These are phyloP conservation scores for Pyrrhia umbra DNA, from an alignment of 2,888 invertebrate genomes.

Conservation along the genomic window DNA sequence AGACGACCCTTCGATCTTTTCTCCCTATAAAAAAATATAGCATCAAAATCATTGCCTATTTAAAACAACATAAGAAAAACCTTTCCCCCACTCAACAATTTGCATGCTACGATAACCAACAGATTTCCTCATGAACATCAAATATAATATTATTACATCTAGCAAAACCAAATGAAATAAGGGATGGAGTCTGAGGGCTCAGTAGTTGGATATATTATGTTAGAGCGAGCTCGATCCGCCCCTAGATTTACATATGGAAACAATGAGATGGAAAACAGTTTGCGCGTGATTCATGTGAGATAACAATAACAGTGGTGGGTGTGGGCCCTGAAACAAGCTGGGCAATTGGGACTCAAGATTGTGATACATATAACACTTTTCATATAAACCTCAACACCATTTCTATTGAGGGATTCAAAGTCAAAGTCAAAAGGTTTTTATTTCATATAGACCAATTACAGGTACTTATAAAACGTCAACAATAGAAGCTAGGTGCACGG, in stretches of 20 bases:
- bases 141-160: constrained; percentile 51
- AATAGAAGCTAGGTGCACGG: too few species aligned
- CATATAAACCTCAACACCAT: not conserved
- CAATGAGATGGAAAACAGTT: constrained; percentile 64
- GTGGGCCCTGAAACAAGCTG: constrained; percentile 1
- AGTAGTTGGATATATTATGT: constrained; percentile 51
- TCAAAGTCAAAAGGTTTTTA: not conserved
- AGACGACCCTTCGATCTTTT: not conserved
- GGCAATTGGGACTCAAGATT: constrained; percentile 23
- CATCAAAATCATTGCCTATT: constrained; percentile 9
- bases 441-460: too few species aligned
- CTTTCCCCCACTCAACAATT: constrained; percentile 43
- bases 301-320: constrained; percentile 44
- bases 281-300: constrained; percentile 62
- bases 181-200: constrained; percentile 37
- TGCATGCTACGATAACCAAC: constrained; percentile 39
- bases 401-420: not conserved
- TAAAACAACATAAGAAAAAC: constrained; percentile 16
- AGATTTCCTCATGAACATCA: constrained; percentile 49
- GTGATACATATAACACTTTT: constrained; percentile 11
- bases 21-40: not conserved
- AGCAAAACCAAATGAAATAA: constrained; percentile 46
- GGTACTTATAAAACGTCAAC: too few species aligned
- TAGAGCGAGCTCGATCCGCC: constrained; percentile 34
- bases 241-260: constrained; percentile 68